Evolutionary conservation across 1,140 invertebrate genomes (phyloP).

Genomic region (Drosophila sp.): DNA sequence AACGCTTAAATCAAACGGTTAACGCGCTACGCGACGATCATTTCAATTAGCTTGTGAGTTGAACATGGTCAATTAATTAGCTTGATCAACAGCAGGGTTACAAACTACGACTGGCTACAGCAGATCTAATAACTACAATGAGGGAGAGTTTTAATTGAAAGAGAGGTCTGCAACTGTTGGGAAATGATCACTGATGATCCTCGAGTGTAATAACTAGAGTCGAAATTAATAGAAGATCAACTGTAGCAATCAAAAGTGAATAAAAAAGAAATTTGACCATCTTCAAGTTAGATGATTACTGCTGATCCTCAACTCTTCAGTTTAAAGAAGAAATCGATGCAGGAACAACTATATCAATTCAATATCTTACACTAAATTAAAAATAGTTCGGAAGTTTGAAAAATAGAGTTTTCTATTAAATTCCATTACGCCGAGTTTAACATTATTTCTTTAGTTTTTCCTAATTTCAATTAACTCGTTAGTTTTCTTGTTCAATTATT

Average conservation of each 20-base stretch:
- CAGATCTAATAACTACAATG: not conserved
- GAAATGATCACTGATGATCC: conserved; percentile 19
- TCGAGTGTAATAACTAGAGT: not conserved
- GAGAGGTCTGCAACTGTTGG: not conserved
- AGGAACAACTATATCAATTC: too few relatives aligned
- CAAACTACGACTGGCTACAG: not conserved
- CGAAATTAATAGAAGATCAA: not conserved
- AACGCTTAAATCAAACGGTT: conserved; percentile 66
- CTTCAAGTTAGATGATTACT: too few relatives aligned
- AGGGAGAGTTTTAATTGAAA: not conserved
- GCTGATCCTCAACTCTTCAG: too few relatives aligned
- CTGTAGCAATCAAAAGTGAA: not conserved
- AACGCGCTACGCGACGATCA: conserved; percentile 65
- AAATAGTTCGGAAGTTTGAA: too few relatives aligned
- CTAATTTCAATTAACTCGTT: conserved; percentile 34
- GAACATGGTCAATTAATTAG: conserved; percentile 55
- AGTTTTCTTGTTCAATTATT: not conserved
- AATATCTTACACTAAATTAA: too few relatives aligned
- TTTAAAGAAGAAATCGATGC: too few relatives aligned
- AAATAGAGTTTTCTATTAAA: too few relatives aligned
- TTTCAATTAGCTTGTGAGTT: conserved; percentile 69
- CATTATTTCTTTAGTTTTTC: not conserved
- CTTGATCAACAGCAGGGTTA: conserved; percentile 14
- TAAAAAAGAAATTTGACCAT: too few relatives aligned
- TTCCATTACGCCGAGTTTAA: too few relatives aligned